Evolutionary conservation across 2,797 vertebrate species (phyloP), one percentile per base, ranked within the genome.

Genomic region (Selene dorsalis): DNA sequence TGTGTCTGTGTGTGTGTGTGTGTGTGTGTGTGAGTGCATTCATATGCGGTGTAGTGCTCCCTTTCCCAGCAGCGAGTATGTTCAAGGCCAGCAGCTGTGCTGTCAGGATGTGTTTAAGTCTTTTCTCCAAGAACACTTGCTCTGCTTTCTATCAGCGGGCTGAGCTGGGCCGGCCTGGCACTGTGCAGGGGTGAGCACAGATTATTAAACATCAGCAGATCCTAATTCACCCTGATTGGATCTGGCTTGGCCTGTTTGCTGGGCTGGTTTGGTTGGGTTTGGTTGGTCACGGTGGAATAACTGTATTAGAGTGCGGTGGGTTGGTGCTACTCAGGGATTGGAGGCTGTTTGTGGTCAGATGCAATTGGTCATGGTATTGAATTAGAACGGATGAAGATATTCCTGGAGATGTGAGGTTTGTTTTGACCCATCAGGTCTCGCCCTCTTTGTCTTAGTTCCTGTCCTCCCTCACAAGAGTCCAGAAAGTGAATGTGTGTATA

Each of bases 81-180:
- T 92, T 87, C 85, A 91, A 90, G 89, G 89, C 87, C 83, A 90
- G 84, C 88, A 92, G 91, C 89, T 91, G 88, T 66, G 87, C 87
- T 91, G 91, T 93, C 89, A 89, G 84, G 83, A 89, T 74, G 71
- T 84, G 86, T 91, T 93, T 88, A 79, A 86, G 87, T 91, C 83
- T 91, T 88, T 87, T 69, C 80, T 80, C 80, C 86, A 68, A 79
- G 61, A 90, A 83, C 84, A 84, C 82, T 91, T 83, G 90, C 84
- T 91, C 90, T 93, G 90, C 79, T 92, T 93, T 89, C 79, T 81
- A 87, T 93, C 88, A 91, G 72, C 57, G 30, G 82, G 79, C 79
- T 83, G 86, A 71, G 85, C 74, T 69, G 71, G 74, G 80, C 75
- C n/a, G 24, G 74, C 75, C 60, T 38, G 22, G 82, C 52, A 7